Conservation (phyloP, 2,888 invertebrate species). For the Alsophila aescularia region DNA sequence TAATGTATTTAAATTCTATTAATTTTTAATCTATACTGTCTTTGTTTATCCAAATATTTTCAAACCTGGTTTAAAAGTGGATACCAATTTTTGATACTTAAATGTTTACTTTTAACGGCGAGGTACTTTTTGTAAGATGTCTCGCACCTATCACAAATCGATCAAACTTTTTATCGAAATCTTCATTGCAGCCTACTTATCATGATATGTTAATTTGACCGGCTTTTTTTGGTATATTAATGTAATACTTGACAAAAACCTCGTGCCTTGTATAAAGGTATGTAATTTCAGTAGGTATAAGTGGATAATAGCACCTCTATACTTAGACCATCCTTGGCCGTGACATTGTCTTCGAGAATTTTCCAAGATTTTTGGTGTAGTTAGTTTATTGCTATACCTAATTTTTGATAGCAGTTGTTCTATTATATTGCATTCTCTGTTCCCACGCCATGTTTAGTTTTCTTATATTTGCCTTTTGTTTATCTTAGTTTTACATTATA, state of each 20-base stretch:
- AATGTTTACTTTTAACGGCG: not conserved
- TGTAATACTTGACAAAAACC: not conserved
- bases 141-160: conserved; percentile 7
- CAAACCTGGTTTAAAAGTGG: not conserved
- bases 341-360: conserved; percentile 11
- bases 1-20: not conserved
- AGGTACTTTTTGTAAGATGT: not conserved
- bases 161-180: conserved; percentile 2
- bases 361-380: conserved; percentile 2
- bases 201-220: conserved; percentile 1
- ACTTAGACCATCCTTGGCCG: conserved; percentile 10
- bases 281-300: conserved; percentile 6
- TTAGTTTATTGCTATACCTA: not conserved
- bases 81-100: not conserved
- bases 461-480: not conserved
- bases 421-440: not conserved
- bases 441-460: not conserved
- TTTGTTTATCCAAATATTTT: no score
- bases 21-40: not conserved
- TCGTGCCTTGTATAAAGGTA: not conserved
- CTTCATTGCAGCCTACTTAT: not conserved
- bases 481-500: not conserved
- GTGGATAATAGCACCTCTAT: conserved; percentile 6
- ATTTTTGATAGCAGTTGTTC: not conserved
- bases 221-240: not conserved